A percentile compares a stretch with the other conserved stretches of the same genome.
Evolutionary conservation across 2,888 invertebrate genomes (phyloP).

Genomic region (Apamea anceps): DNA sequence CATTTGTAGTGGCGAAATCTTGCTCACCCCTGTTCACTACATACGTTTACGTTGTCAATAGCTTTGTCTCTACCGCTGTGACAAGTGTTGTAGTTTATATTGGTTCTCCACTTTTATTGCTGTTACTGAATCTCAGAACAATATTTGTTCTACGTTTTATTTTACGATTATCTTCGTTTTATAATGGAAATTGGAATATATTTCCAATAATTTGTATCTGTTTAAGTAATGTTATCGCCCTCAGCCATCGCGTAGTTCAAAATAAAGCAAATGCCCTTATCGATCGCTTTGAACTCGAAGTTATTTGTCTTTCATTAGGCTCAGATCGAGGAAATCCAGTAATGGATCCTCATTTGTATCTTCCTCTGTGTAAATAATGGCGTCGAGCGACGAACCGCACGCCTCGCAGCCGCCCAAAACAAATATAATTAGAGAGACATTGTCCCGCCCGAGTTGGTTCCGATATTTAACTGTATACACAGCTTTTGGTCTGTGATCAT

Average conservation of each 20-base stretch:
- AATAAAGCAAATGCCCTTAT: conserved; percentile 82
- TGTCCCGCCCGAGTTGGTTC: conserved; percentile 69
- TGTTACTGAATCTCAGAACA: conserved; percentile 27
- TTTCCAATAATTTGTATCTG: conserved; percentile 47
- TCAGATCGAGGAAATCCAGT: conserved; percentile 86
- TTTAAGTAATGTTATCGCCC: conserved; percentile 51
- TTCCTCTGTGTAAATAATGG: conserved; percentile 85
- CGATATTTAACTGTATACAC: conserved; percentile 55
- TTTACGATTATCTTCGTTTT: conserved; percentile 26
- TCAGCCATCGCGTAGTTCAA: conserved; percentile 76
- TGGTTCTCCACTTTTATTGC: conserved; percentile 78
- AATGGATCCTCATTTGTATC: conserved; percentile 87
- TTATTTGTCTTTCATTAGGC: conserved; percentile 87
- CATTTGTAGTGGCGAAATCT: conserved; percentile 56
- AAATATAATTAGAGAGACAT: conserved; percentile 83
- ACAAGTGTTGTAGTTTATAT: conserved; percentile 73
- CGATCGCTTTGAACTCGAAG: conserved; percentile 83
- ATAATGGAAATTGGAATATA: conserved; percentile 22
- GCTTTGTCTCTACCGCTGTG: conserved; percentile 74
- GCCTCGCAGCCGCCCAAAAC: conserved; percentile 76
- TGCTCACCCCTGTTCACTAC: conserved; percentile 56
- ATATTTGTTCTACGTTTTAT: conserved; percentile 30
- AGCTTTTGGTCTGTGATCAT: conserved; percentile 42
- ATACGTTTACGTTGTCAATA: conserved; percentile 74
- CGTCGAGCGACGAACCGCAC: conserved; percentile 76